These are phyloP conservation scores for Apodemia zela DNA, from an alignment of 2,888 invertebrate species.

Conservation along the genomic window DNA sequence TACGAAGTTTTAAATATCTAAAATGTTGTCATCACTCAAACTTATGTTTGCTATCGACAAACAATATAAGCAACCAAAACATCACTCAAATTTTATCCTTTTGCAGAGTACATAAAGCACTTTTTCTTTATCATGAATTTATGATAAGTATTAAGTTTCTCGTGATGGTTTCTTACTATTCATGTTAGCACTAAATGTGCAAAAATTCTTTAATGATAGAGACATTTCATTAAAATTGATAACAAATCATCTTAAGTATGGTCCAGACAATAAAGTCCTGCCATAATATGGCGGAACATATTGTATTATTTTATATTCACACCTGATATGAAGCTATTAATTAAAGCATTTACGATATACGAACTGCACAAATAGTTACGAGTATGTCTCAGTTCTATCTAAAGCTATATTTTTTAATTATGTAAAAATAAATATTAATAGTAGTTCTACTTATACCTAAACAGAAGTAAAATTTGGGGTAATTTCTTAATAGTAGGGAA, in stretches of 20 bases:
- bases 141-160: background rate
- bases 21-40: background rate
- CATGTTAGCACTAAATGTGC: background rate
- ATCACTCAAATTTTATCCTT: background rate
- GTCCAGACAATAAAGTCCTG: background rate
- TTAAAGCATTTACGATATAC: background rate
- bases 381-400: too few relatives aligned
- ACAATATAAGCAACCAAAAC: background rate
- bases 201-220: constrained; percentile 17
- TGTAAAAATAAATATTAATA: too few relatives aligned
- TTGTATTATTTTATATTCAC: constrained; percentile 2
- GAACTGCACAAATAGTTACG: too few relatives aligned
- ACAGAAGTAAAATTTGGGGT: too few relatives aligned
- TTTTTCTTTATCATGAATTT: background rate
- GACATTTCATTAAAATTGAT: constrained; percentile 22
- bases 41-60: background rate
- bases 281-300: background rate
- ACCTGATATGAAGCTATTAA: background rate
- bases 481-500: too few relatives aligned
- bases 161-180: background rate
- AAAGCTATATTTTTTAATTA: too few relatives aligned
- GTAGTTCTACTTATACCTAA: too few relatives aligned
- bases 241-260: constrained; percentile 19
- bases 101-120: background rate
- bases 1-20: background rate